A percentile compares a stretch with the other conserved stretches of the same genome.
Conservation (phyloP, 2,888 invertebrate species). For the Brenthis daphne region DNA sequence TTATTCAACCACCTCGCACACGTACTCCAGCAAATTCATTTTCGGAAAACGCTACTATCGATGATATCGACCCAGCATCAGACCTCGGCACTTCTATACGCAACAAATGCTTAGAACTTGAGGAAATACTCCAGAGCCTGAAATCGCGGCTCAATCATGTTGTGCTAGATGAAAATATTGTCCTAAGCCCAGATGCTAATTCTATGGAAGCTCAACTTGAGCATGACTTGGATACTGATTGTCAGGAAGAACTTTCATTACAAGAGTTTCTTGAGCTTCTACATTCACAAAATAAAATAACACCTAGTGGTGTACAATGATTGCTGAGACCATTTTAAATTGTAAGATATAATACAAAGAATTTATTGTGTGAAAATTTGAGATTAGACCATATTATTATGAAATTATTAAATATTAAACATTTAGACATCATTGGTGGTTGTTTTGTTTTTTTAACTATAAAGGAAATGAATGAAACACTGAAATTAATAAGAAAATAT, state of each 20-base stretch:
- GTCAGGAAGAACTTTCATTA: constrained; percentile 76
- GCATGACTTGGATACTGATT: constrained; percentile 78
- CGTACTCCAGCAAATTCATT: constrained; percentile 75
- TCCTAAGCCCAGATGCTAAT: constrained; percentile 76
- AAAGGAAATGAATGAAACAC: background rate
- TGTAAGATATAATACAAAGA: constrained; percentile 55
- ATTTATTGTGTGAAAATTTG: constrained; percentile 73
- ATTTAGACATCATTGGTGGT: constrained; percentile 30
- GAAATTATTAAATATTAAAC: constrained; percentile 43
- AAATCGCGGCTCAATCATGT: constrained; percentile 78
- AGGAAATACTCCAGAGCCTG: constrained; percentile 76
- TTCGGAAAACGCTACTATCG: constrained; percentile 69
- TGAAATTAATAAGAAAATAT: background rate
- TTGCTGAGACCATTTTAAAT: constrained; percentile 48
- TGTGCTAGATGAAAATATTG: constrained; percentile 76
- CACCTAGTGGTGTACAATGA: constrained; percentile 66
- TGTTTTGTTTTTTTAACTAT: constrained; percentile 23
- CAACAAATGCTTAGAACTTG: constrained; percentile 77
- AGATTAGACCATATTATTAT: constrained; percentile 66
- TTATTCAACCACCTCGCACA: constrained; percentile 74
- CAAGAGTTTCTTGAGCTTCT: constrained; percentile 77
- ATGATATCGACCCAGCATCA: constrained; percentile 77
- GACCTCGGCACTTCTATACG: constrained; percentile 77
- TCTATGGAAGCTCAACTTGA: constrained; percentile 76
- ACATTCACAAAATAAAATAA: constrained; percentile 74